Base-by-base conservation (phyloP, 1,140 invertebrate genomes). In the Drosophila parabipectinata region DNA sequence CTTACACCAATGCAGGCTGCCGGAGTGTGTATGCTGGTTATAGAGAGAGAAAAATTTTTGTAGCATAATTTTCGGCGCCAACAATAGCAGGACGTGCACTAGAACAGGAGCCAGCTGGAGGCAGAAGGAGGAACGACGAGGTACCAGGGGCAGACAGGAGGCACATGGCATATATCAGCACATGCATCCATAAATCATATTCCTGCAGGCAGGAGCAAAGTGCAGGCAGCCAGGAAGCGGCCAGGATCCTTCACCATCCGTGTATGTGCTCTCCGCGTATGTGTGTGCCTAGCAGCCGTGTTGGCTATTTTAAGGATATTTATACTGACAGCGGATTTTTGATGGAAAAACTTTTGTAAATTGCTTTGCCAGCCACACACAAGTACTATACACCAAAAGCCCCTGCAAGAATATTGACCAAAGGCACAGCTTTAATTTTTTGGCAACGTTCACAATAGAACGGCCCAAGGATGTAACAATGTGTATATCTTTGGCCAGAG, bases 321-420 rank as follows among this genome's bases (percentile, higher is more conserved):
- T 90, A 90, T 90, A 88, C 88, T 90, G 88, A 90, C 88, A 90
- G 88, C 88, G 89, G 80, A 90, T 90, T 90, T 90, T 88, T 90
- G 88, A 91, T 90, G 88, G 89, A 90, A 89, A 90, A 90, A 90
- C 88, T 90, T 90, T 90, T 85, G 88, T 90, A 90, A 90, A 90
- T 90, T 90, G 88, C 89, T 90, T 90, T 81, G 60, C 79, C 57
- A 56, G 39, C 57, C 58, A 48, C 60, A 74, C 57, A 47, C 51
- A 14, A 15, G n/a, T 9, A 18, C 18, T 18, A 18, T 18, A 6
- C 41, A 14, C 41, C 41, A 44, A 44, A 44, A 18, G 14, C 58
- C 62, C 45, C 41, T 44, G 53, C 30, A 48, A 60, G 30, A 66
- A 14, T 63, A 53, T 48, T 60, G 55, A 63, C 58, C 64, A 77